A percentile compares a stretch with the other conserved stretches of the same genome.
Conservation (phyloP, 2,888 invertebrate genomes). For the Corbicula japonica region DNA sequence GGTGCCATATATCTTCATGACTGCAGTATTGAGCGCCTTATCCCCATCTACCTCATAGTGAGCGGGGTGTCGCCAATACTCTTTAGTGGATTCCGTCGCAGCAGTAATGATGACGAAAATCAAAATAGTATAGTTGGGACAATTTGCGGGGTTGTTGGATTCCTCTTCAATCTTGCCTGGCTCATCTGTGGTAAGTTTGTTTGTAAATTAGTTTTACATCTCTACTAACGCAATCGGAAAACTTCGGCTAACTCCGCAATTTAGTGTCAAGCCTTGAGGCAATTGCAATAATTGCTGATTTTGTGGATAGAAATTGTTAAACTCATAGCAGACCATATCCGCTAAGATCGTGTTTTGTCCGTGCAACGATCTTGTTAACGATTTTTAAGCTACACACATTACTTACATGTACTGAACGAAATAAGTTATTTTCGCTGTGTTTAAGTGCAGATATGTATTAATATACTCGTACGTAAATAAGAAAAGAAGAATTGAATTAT, state of each 20-base stretch:
- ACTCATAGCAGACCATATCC: no score
- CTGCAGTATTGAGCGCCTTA: slow-evolving; percentile 52
- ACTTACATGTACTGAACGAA: slow-evolving; percentile 3
- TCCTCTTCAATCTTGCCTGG: slow-evolving; percentile 61
- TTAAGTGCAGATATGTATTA: slow-evolving; percentile 10
- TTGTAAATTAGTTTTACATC: no score
- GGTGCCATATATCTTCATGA: slow-evolving; percentile 62
- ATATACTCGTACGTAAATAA: slow-evolving; percentile 1
- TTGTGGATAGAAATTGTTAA: no score
- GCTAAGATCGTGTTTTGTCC: no score
- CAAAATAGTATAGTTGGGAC: slow-evolving; percentile 1
- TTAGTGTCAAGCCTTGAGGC: no score
- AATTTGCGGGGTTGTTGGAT: slow-evolving; percentile 51
- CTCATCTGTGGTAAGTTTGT: slow-evolving; percentile 50
- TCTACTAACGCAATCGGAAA: no score
- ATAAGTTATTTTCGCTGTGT: neutral
- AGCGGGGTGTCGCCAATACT: slow-evolving; percentile 57
- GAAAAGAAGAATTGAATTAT: neutral
- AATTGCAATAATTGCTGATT: no score
- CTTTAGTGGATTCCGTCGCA: slow-evolving; percentile 41
- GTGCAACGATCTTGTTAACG: no score
- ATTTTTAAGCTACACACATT: no score
- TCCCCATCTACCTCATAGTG: slow-evolving; percentile 65
- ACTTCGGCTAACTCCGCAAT: no score
- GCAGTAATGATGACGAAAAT: slow-evolving; percentile 19